A percentile compares a stretch with the other conserved stretches of the same genome.
phyloP scores from a whole-genome alignment of 2,797 vertebrate species.

The Rhabdomys pumilio region DNA sequence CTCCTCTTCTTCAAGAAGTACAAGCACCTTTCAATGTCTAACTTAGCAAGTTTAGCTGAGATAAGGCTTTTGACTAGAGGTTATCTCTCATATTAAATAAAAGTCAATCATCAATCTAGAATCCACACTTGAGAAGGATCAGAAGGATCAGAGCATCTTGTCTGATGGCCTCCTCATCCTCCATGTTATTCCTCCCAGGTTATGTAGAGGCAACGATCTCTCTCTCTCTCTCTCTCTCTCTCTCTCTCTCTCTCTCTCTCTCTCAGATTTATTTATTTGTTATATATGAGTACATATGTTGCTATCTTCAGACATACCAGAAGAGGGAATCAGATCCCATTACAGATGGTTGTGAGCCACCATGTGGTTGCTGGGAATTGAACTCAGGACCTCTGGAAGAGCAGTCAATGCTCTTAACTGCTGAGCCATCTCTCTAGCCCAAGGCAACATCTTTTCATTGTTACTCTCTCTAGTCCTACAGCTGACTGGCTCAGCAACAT shows the following conservation, averaged over 20 bases:
- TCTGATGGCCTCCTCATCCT: background rate
- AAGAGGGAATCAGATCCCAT: too few relatives aligned
- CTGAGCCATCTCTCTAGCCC: too few relatives aligned
- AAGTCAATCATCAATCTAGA: constrained; percentile 1
- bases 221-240: too few relatives aligned
- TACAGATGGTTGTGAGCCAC: too few relatives aligned
- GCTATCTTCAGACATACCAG: too few relatives aligned
- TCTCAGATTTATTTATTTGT: too few relatives aligned
- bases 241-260: too few relatives aligned
- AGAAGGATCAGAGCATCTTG: background rate
- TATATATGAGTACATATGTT: too few relatives aligned
- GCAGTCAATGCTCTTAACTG: too few relatives aligned
- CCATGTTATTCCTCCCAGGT: background rate
- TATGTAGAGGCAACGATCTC: too few relatives aligned
- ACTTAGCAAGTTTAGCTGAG: constrained; percentile 55
- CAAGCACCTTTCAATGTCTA: constrained; percentile 46
- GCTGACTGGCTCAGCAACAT: background rate
- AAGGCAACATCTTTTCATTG: background rate
- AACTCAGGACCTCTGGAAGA: too few relatives aligned
- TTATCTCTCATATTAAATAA: background rate
- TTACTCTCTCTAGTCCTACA: background rate
- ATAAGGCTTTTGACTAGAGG: background rate
- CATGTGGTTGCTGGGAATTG: too few relatives aligned
- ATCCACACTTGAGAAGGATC: background rate
- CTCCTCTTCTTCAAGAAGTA: constrained; percentile 14